phyloP scores from a whole-genome alignment of 2,797 vertebrate genomes.

The Acanthurus lineatus region DNA sequence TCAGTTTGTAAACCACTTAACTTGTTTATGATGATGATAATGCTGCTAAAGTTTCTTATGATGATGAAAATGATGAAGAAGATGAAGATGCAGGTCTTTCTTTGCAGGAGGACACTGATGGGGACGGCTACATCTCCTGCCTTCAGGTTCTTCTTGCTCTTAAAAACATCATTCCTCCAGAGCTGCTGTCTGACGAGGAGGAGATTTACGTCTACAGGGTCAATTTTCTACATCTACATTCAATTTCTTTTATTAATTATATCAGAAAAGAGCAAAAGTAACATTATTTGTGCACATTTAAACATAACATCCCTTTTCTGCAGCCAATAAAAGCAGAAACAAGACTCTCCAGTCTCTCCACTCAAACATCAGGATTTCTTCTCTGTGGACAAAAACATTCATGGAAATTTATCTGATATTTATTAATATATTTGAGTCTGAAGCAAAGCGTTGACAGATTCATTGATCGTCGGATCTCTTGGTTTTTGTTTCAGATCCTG shows the following conservation, averaged over 20 bases:
- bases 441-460: background rate
- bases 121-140: slow-evolving; percentile 84
- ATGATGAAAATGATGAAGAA: slow-evolving; percentile 2
- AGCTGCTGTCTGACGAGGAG: slow-evolving; percentile 85
- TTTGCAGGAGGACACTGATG: slow-evolving; percentile 82
- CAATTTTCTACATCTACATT: background rate
- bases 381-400: no score
- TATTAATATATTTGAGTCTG: no score
- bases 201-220: slow-evolving; percentile 87
- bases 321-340: no score
- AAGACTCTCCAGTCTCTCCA: no score
- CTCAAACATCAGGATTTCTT: no score
- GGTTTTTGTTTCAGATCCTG: slow-evolving; percentile 87
- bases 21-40: no score
- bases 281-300: no score
- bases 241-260: no score
- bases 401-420: no score
- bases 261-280: no score
- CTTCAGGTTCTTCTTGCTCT: slow-evolving; percentile 84
- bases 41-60: background rate
- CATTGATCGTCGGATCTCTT: background rate
- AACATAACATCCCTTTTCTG: no score
- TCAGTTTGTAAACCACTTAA: background rate
- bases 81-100: background rate
- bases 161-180: slow-evolving; percentile 82